Evolutionary conservation across 2,113 vertebrate genomes (phyloP).

Genomic region (Phaethon lepturus): DNA sequence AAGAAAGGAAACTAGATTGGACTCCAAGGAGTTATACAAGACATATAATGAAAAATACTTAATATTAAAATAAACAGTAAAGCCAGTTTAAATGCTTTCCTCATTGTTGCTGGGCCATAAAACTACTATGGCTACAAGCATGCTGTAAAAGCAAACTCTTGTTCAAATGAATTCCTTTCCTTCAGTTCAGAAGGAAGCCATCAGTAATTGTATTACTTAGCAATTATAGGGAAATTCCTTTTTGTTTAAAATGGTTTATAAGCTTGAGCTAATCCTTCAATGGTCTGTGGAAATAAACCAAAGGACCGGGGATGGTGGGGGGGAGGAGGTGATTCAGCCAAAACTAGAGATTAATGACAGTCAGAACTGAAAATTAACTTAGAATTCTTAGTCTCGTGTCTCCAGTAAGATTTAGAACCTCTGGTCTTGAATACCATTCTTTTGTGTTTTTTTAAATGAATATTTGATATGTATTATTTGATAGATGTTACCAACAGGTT

Average conservation of each 20-base stretch:
- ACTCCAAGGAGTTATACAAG: not conserved
- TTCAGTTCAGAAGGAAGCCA: slow-evolving; percentile 15
- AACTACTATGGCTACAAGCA: not conserved
- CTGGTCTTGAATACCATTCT: not conserved
- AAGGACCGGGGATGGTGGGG: not conserved
- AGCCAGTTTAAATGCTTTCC: slow-evolving; percentile 8
- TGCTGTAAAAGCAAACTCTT: not conserved
- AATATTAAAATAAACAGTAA: not conserved
- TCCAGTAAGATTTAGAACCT: not conserved
- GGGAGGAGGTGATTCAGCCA: not conserved
- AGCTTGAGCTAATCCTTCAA: slow-evolving; percentile 33
- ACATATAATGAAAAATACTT: not conserved
- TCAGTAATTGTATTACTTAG: slow-evolving; percentile 35
- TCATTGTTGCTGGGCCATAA: not conserved
- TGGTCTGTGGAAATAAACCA: slow-evolving; percentile 7
- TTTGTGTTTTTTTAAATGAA: not conserved
- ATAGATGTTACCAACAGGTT: not conserved
- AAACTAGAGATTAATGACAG: not conserved
- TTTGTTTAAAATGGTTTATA: slow-evolving; percentile 41
- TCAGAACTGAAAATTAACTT: not conserved
- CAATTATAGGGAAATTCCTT: slow-evolving; percentile 46
- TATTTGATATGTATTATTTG: not conserved
- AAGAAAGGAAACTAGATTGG: not conserved
- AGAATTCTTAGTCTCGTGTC: not conserved
- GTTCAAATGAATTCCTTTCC: slow-evolving; percentile 15